These are phyloP conservation scores for Odocoileus hemionus DNA, from an alignment of 2,113 vertebrate genomes.

Conservation along the genomic window DNA sequence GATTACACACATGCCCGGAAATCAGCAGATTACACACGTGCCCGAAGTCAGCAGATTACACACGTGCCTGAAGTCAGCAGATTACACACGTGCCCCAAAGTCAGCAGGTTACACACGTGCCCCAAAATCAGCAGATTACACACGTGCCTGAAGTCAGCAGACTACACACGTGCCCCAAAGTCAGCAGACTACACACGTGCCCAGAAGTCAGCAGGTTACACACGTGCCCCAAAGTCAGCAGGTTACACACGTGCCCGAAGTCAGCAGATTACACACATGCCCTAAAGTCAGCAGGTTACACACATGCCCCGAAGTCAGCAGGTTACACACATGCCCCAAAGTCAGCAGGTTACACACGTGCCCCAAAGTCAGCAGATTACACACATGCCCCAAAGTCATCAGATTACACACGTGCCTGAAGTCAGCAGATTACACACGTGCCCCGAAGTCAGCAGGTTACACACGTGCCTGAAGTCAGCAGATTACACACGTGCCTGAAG, in stretches of 20 bases:
- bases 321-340: too few relatives aligned
- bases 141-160: too few relatives aligned
- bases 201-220: too few relatives aligned
- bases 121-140: fast-evolving
- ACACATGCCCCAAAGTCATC: fast-evolving
- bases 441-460: fast-evolving
- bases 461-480: fast-evolving
- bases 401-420: too few relatives aligned
- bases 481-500: fast-evolving
- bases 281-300: too few relatives aligned
- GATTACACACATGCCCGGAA: too few relatives aligned
- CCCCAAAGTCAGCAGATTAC: fast-evolving
- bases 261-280: too few relatives aligned
- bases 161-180: fast-evolving
- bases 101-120: too few relatives aligned
- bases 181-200: too few relatives aligned
- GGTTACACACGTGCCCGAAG: fast-evolving
- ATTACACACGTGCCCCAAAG: fast-evolving
- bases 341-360: too few relatives aligned
- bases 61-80: too few relatives aligned
- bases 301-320: not conserved
- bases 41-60: fast-evolving
- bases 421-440: too few relatives aligned
- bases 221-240: fast-evolving
- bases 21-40: not conserved